Conservation (phyloP, 2,888 invertebrate genomes). For the Perizoma affinitatum region DNA sequence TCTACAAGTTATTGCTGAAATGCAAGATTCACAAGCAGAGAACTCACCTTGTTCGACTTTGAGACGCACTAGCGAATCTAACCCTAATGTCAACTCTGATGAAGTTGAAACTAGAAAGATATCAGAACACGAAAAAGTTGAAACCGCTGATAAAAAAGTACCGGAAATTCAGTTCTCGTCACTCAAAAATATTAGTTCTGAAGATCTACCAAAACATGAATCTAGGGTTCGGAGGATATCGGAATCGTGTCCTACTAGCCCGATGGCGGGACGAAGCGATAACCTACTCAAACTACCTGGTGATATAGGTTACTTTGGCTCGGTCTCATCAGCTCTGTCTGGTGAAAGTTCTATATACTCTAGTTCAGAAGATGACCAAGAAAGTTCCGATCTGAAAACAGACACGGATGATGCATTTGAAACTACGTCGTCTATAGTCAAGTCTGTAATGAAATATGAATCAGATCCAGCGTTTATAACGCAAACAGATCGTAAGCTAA, state of each 20-base stretch:
- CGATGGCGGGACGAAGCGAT: slow-evolving; percentile 63
- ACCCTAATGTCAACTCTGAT: slow-evolving; percentile 63
- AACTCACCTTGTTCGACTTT: slow-evolving; percentile 70
- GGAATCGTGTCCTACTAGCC: slow-evolving; percentile 76
- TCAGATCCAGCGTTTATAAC: slow-evolving; percentile 58
- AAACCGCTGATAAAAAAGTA: slow-evolving; percentile 41
- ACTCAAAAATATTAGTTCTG: slow-evolving; percentile 64
- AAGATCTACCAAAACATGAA: slow-evolving; percentile 39
- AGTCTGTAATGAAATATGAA: slow-evolving; percentile 76
- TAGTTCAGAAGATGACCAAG: slow-evolving; percentile 75
- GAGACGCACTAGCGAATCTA: slow-evolving; percentile 72
- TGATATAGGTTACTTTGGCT: slow-evolving; percentile 67
- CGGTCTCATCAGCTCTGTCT: slow-evolving; percentile 72
- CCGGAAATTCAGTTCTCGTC: slow-evolving; percentile 72
- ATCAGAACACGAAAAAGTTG: slow-evolving; percentile 36
- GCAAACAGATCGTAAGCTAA: slow-evolving; percentile 68
- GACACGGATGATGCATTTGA: slow-evolving; percentile 76
- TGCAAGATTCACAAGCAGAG: slow-evolving; percentile 70
- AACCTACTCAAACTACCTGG: slow-evolving; percentile 69
- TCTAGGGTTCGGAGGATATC: slow-evolving; percentile 61
- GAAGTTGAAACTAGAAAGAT: slow-evolving; percentile 49
- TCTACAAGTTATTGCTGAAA: slow-evolving; percentile 84
- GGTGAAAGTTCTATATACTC: slow-evolving; percentile 75
- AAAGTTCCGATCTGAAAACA: slow-evolving; percentile 76
- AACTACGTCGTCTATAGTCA: slow-evolving; percentile 84